Evolutionary conservation across 2,113 vertebrate species (phyloP).

Genomic region (Gyps fulvus): DNA sequence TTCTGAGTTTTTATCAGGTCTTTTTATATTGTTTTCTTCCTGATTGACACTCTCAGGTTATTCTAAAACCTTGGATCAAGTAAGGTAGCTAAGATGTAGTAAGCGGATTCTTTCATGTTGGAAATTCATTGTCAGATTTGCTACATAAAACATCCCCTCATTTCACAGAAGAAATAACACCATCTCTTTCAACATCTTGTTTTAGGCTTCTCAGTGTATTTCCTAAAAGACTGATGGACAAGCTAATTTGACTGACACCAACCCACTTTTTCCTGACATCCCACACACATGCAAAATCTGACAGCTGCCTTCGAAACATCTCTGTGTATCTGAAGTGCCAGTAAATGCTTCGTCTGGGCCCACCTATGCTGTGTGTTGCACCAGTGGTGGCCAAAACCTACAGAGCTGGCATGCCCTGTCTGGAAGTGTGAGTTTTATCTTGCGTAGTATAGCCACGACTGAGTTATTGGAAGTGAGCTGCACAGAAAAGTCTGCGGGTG

Average conservation of each 20-base stretch:
- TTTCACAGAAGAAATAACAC: slow-evolving; percentile 54
- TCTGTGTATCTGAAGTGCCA: not conserved
- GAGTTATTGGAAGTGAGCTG: not conserved
- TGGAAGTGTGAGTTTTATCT: not conserved
- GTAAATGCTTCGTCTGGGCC: not conserved
- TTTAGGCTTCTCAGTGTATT: slow-evolving; percentile 29
- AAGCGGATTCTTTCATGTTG: slow-evolving; percentile 38
- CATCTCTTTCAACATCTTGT: slow-evolving; percentile 45
- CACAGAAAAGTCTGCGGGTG: not conserved
- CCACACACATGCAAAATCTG: not conserved
- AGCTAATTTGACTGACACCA: slow-evolving; percentile 55
- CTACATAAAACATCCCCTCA: slow-evolving; percentile 48
- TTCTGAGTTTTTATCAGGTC: slow-evolving; percentile 1
- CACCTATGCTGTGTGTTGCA: not conserved
- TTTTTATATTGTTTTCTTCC: slow-evolving; percentile 48
- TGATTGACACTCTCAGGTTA: slow-evolving; percentile 27
- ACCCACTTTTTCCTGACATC: slow-evolving; percentile 36
- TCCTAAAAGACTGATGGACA: slow-evolving; percentile 48
- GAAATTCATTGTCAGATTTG: slow-evolving; percentile 57
- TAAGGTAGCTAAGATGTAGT: slow-evolving; percentile 38
- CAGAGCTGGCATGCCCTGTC: not conserved
- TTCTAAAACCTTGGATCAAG: slow-evolving; percentile 60
- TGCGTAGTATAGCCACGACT: not conserved
- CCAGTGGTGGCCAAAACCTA: not conserved
- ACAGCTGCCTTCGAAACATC: not conserved